These are phyloP conservation scores for Styela clava DNA, from an alignment of 23 tunicate species.

Conservation along the genomic window DNA sequence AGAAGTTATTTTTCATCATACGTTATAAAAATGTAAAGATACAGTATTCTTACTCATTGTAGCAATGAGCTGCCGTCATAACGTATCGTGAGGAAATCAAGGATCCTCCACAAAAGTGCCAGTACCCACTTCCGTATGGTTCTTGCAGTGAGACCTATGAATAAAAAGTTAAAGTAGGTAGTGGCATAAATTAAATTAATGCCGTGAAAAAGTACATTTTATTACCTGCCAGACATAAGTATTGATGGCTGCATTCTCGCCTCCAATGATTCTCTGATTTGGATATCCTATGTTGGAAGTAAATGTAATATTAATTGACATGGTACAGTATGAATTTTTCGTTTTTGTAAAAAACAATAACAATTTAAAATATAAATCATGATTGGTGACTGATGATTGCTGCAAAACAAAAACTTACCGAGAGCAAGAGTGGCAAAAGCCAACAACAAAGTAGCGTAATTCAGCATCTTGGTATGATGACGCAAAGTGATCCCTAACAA, in stretches of 20 bases:
- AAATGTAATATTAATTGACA: too few relatives aligned
- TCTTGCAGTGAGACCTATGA: conserved; percentile 38
- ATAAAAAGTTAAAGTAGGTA: too few relatives aligned
- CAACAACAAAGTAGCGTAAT: background rate
- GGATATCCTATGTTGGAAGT: background rate
- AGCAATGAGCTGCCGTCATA: conserved; percentile 44
- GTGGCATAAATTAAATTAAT: too few relatives aligned
- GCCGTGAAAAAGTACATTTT: too few relatives aligned
- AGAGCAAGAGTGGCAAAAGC: background rate
- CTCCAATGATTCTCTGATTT: background rate
- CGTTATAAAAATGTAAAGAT: too few relatives aligned
- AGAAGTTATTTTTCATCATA: too few relatives aligned
- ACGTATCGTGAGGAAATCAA: background rate
- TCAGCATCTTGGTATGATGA: background rate
- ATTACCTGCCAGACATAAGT: background rate
- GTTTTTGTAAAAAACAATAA: too few relatives aligned
- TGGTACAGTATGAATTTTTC: too few relatives aligned
- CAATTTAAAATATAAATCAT: too few relatives aligned
- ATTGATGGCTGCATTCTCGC: background rate
- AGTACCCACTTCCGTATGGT: conserved; percentile 1
- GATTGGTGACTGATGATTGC: too few relatives aligned
- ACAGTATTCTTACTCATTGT: conserved; percentile 16
- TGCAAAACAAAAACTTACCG: background rate
- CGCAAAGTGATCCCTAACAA: too few relatives aligned
- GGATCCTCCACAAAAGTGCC: conserved; percentile 48